Percentiles rank a stretch among this genome's conserved stretches.
Evolutionary conservation across 2,888 invertebrate species (phyloP).

Genomic region (Ashinkailepas kermadecensis): DNA sequence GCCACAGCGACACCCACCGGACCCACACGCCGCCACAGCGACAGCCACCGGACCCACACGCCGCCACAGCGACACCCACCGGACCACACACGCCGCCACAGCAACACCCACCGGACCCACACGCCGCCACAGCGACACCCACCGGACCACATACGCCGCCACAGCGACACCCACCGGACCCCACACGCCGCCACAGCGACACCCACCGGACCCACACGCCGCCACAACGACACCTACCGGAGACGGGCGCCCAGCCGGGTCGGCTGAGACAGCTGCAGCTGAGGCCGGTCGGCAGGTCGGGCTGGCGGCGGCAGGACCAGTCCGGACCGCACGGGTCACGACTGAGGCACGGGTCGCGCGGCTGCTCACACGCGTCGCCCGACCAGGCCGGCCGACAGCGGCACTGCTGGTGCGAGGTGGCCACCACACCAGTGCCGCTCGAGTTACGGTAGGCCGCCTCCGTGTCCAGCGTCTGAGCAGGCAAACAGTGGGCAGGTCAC

Average conservation of each 20-base stretch:
- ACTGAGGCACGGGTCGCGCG: neutral
- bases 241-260: conserved; percentile 4
- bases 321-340: neutral
- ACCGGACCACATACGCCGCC: no score
- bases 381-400: conserved; percentile 10
- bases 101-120: no score
- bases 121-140: no score
- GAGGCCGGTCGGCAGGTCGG: neutral
- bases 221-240: neutral
- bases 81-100: no score
- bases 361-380: neutral
- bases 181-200: no score
- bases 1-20: no score
- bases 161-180: neutral
- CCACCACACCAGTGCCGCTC: neutral
- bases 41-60: no score
- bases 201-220: no score
- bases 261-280: neutral
- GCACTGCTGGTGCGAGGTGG: neutral
- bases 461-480: neutral
- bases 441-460: neutral
- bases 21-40: no score
- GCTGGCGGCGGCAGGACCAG: conserved; percentile 2
- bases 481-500: no score
- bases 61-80: no score